These are phyloP conservation scores for Pteronura brasiliensis DNA, from an alignment of 2,113 vertebrate genomes.

Conservation along the genomic window DNA sequence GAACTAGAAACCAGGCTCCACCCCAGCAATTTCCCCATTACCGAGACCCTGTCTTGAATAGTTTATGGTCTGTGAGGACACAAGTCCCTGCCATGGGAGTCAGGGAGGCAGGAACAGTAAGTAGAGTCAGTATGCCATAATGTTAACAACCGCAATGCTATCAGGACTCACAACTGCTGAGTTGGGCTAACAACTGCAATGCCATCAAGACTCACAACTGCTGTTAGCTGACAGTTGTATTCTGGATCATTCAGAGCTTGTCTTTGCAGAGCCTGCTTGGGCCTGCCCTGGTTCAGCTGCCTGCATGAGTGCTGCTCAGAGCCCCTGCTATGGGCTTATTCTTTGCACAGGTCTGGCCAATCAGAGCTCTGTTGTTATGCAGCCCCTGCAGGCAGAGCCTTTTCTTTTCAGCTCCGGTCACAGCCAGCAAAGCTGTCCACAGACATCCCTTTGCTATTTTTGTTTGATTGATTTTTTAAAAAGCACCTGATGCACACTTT, in stretches of 20 bases:
- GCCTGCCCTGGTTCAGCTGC: background rate
- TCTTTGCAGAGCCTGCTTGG: conserved; percentile 23
- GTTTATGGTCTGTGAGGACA: background rate
- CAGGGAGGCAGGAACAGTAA: background rate
- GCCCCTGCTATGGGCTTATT: background rate
- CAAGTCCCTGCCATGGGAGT: background rate
- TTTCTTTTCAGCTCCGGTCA: background rate
- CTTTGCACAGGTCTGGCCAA: conserved; percentile 42
- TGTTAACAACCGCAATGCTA: background rate
- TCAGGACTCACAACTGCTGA: background rate
- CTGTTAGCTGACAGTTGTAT: background rate
- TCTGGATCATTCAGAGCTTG: background rate
- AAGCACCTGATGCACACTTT: background rate
- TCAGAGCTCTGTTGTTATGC: conserved; percentile 62
- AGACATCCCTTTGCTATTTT: conserved; percentile 25
- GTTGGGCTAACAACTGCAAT: background rate
- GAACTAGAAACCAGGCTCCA: background rate
- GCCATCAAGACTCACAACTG: background rate
- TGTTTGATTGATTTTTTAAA: background rate
- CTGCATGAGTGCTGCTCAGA: background rate
- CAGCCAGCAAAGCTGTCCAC: background rate
- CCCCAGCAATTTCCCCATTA: background rate
- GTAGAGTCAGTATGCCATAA: background rate
- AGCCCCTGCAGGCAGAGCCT: background rate
- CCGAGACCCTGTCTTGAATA: background rate